A percentile compares a stretch with the other conserved stretches of the same genome.
Conservation (phyloP, 2,113 vertebrate genomes). For the Seriola dumerili region DNA sequence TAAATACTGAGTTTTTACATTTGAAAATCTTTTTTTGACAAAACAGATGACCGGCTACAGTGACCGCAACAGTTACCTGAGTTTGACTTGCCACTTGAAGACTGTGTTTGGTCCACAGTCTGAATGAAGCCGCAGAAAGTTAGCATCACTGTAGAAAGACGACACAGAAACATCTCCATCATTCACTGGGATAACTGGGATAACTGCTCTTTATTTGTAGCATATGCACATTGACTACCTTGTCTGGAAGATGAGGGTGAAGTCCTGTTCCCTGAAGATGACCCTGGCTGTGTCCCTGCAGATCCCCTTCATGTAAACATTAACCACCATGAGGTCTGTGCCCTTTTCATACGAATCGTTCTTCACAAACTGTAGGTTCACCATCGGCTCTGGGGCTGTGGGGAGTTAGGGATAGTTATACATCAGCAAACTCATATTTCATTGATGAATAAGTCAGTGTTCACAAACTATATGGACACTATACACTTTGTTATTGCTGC, state of each 20-base stretch:
- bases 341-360: constrained; percentile 98
- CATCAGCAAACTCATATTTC: neutral
- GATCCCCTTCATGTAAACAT: constrained; percentile 95
- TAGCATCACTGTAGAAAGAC: constrained; percentile 84
- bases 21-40: neutral
- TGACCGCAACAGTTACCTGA: constrained; percentile 83
- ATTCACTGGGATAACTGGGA: neutral
- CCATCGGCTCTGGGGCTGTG: constrained; percentile 90
- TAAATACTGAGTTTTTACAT: too few relatives aligned
- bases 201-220: rapidly evolving
- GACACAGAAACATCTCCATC: neutral
- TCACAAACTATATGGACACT: neutral
- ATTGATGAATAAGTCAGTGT: neutral
- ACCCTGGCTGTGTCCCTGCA: constrained; percentile 90
- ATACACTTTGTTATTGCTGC: neutral
- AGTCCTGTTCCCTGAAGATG: constrained; percentile 97
- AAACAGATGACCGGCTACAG: neutral
- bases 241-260: constrained; percentile 96
- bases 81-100: constrained; percentile 99
- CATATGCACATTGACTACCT: constrained; percentile 81
- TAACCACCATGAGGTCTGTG: constrained; percentile 95
- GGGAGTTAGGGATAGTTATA: neutral
- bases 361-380: constrained; percentile 93
- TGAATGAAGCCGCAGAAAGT: constrained; percentile 92
- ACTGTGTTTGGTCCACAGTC: constrained; percentile 92